Conservation (phyloP, 2,888 invertebrate genomes). For the Tortricodes alternella region DNA sequence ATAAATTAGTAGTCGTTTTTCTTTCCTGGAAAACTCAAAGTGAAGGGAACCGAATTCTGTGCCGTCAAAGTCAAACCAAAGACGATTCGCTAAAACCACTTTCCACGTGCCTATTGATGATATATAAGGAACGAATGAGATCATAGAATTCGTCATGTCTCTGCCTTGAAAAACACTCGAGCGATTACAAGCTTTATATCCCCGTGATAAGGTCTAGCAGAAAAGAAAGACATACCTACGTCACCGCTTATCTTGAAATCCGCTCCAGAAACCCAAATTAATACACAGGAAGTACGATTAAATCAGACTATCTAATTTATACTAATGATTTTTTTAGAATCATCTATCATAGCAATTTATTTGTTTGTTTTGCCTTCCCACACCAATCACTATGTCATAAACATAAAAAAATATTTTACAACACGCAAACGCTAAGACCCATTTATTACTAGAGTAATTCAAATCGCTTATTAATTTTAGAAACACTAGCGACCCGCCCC, state of each 20-base stretch:
- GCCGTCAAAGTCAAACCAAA: background rate
- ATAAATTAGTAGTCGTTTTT: too few relatives aligned
- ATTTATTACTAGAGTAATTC: too few relatives aligned
- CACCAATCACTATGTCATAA: too few relatives aligned
- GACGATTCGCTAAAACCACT: background rate
- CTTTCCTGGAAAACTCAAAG: too few relatives aligned
- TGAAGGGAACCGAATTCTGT: background rate
- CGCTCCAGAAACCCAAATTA: constrained; percentile 46
- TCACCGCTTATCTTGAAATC: constrained; percentile 41
- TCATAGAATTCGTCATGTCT: constrained; percentile 6
- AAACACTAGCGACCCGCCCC: too few relatives aligned
- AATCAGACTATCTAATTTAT: background rate
- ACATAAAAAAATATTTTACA: too few relatives aligned
- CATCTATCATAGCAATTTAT: constrained; percentile 5
- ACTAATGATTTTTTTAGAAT: background rate
- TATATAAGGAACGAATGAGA: constrained; percentile 20
- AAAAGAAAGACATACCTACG: background rate
- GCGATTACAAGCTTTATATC: background rate
- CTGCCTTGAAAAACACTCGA: background rate
- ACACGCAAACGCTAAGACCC: too few relatives aligned
- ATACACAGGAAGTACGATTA: constrained; percentile 23
- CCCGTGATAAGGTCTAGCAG: background rate
- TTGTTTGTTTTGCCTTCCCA: constrained; percentile 10
- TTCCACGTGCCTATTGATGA: background rate
- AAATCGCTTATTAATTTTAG: too few relatives aligned